Conservation (phyloP, 2,113 vertebrate species). For the Myotis brandtii region DNA sequence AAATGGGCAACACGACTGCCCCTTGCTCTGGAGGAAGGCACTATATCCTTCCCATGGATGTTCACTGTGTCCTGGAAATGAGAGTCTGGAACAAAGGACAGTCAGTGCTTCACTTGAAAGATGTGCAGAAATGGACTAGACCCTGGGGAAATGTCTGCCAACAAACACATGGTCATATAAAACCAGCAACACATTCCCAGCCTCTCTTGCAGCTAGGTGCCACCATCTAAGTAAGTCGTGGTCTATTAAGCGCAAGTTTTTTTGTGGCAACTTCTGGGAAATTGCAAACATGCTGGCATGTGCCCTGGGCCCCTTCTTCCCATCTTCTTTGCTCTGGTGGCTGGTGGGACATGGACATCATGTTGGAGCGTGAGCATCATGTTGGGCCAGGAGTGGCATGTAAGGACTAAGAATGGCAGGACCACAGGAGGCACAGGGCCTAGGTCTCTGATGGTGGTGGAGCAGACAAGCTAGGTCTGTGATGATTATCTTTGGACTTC, state of each 20-base stretch:
- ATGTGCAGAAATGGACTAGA: neutral
- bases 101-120: neutral
- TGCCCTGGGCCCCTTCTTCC: neutral
- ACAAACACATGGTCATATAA: neutral
- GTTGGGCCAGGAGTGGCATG: neutral
- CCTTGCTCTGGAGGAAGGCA: neutral
- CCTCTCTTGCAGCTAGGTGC: neutral
- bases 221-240: neutral
- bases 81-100: neutral
- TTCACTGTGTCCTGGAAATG: neutral
- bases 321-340: neutral
- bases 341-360: neutral
- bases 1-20: neutral
- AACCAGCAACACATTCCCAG: neutral
- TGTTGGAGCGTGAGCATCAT: neutral
- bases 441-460: neutral
- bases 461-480: neutral
- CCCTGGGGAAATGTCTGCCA: neutral
- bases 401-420: neutral
- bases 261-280: neutral
- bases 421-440: no score
- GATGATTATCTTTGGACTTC: neutral
- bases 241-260: neutral
- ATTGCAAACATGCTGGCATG: neutral
- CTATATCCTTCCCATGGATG: neutral